Base-by-base conservation (phyloP, 2,888 invertebrate genomes). In the Carcina quercana region DNA sequence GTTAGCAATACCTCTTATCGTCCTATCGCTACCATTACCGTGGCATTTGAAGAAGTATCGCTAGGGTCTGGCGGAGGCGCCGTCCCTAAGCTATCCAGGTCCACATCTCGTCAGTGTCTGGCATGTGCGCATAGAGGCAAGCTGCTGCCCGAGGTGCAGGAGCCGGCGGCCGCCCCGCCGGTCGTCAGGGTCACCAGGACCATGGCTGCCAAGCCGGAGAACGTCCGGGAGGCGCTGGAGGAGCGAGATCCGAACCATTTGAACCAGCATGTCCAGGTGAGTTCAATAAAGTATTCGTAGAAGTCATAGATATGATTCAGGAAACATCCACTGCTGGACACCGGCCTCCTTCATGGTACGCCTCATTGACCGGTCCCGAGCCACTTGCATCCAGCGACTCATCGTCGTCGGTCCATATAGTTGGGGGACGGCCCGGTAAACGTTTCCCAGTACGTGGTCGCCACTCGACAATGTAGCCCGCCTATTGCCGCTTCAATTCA, bases 201-300 rank as follows among this genome's bases (percentile, higher is more conserved):
- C 31, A 39, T 42, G 40, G 43, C 43, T 2, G 35, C 57, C 3
- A 86, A 86, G 42, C 71, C 82, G 28, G 83, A 78, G 22, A 80
- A 64, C 30, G 67, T 75, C 22, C 63, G 64, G 4, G 76, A 82
- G 25, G 84, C 88, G 30, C 67, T 91, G 37, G 90, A 90, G 50
- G 90, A 91, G 49, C 67, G 91, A 40, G 91, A 92, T 55, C 92
- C 92, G 1, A 89, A 90, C 49, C 86, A 82, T 38, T 62, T 92
- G 39, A 91, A 91, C 54, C 86, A 86, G 37, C 90, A 91, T 62
- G 75, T 92, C 28, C 89, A 91, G 87, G 92, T 91, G 65, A 53
- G 47, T 15, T n/a, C n/a, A 19, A 19, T 19, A n/a, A 19, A 19
- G n/a, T 19, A 19, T 19, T 19, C 5, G 4, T 19, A n/a, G 5